Conservation (phyloP, 2,113 vertebrate species). For the Climacteris rufus region DNA sequence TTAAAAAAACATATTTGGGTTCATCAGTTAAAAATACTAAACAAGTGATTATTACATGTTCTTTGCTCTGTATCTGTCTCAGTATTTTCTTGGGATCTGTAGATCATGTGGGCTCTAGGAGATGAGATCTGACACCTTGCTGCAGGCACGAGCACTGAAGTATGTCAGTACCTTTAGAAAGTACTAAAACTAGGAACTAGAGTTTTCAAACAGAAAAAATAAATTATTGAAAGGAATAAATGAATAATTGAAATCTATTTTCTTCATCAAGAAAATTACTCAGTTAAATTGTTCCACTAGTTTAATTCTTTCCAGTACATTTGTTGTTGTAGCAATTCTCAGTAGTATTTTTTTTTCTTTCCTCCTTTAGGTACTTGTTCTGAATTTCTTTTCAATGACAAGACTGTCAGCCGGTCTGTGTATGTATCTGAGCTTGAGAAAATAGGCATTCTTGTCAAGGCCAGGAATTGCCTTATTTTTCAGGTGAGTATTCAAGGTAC, state of each 20-base stretch:
- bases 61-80: background rate
- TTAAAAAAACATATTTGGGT: background rate
- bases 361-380: conserved; percentile 75
- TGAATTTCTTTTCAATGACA: conserved; percentile 79
- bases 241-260: background rate
- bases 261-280: background rate
- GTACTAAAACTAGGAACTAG: background rate
- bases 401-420: conserved; percentile 63
- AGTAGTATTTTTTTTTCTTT: background rate
- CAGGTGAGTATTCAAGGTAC: conserved; percentile 78
- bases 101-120: background rate
- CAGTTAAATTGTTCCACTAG: background rate
- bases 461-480: conserved; percentile 89
- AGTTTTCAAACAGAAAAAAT: background rate
- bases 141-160: background rate
- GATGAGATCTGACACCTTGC: background rate
- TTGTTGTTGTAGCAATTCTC: background rate
- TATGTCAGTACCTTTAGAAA: background rate
- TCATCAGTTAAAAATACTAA: background rate
- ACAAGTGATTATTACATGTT: background rate
- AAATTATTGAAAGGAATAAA: background rate
- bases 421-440: conserved; percentile 83
- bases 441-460: conserved; percentile 86
- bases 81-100: background rate
- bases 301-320: background rate